A percentile compares a stretch with the other conserved stretches of the same genome.
Conservation (phyloP, 2,888 invertebrate genomes). For the Balanococcus diminutus region DNA sequence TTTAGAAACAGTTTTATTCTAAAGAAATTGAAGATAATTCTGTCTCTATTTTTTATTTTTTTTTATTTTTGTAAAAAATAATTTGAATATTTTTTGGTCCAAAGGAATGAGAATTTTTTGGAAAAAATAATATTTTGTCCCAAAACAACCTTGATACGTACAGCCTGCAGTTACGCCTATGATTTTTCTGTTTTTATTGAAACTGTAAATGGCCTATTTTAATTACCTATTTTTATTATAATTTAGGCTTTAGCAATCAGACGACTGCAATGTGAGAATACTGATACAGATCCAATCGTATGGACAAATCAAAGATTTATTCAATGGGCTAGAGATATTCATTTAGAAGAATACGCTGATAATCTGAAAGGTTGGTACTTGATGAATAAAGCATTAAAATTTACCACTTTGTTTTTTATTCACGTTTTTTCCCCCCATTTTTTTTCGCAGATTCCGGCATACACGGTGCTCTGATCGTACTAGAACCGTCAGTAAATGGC, state of each 20-base stretch:
- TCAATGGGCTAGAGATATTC: slow-evolving; percentile 91
- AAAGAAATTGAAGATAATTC: no score
- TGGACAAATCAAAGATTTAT: slow-evolving; percentile 96
- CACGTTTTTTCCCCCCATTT: not conserved
- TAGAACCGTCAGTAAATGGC: slow-evolving; percentile 92
- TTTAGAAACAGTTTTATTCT: no score
- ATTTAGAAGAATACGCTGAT: slow-evolving; percentile 90
- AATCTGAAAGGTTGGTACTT: slow-evolving; percentile 78
- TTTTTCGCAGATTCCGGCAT: slow-evolving; percentile 83
- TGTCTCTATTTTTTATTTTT: no score
- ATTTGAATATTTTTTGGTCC: no score
- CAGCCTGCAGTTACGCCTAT: no score
- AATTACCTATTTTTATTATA: not conserved
- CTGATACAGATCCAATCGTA: slow-evolving; percentile 88
- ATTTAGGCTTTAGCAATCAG: slow-evolving; percentile 80
- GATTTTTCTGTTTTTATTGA: no score
- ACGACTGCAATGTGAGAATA: slow-evolving; percentile 84
- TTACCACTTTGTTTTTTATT: not conserved
- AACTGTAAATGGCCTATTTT: no score
- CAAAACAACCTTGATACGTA: no score
- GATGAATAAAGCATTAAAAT: not conserved
- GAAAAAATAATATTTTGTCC: no score
- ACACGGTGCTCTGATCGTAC: slow-evolving; percentile 89
- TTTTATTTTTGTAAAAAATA: no score
- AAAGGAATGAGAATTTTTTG: no score